Evolutionary conservation across 2,888 invertebrate genomes (phyloP).

Genomic region (Pseudococcus longispinus): DNA sequence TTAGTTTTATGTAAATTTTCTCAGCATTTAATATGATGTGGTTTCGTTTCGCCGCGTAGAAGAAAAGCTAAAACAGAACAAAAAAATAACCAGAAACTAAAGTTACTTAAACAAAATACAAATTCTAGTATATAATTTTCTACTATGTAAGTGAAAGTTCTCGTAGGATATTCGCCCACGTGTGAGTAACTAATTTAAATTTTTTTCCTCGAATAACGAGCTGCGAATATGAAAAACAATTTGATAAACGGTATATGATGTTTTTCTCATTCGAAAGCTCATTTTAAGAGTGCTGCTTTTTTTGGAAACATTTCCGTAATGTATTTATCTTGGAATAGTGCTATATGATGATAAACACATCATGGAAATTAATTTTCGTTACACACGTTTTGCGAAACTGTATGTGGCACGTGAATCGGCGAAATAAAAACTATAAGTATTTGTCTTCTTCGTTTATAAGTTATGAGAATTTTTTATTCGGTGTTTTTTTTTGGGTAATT

Average conservation of each 20-base stretch:
- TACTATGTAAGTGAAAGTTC: neutral
- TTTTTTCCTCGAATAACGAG: slow-evolving; percentile 23
- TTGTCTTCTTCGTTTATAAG: neutral
- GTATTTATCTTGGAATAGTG: slow-evolving; percentile 22
- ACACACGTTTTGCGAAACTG: neutral
- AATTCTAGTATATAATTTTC: neutral
- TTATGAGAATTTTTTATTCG: neutral
- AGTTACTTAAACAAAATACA: neutral
- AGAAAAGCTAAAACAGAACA: neutral
- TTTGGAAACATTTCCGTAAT: slow-evolving; percentile 26
- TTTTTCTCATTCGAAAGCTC: slow-evolving; percentile 24
- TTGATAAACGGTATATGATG: slow-evolving; percentile 26
- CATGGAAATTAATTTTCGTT: slow-evolving; percentile 34
- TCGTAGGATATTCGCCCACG: neutral
- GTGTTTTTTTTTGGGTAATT: neutral
- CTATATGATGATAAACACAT: slow-evolving; percentile 24
- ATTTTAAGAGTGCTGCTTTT: slow-evolving; percentile 12
- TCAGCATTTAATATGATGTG: slow-evolving; percentile 7
- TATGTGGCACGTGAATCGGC: neutral
- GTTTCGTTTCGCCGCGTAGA: neutral
- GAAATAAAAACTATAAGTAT: neutral
- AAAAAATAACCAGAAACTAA: neutral
- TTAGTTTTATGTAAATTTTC: slow-evolving; percentile 3
- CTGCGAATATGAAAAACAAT: neutral
- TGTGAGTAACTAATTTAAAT: slow-evolving; percentile 16